Percentiles rank a stretch among this genome's conserved stretches.
Conservation (phyloP, 2,113 vertebrate species). For the Ochotona curzoniae region DNA sequence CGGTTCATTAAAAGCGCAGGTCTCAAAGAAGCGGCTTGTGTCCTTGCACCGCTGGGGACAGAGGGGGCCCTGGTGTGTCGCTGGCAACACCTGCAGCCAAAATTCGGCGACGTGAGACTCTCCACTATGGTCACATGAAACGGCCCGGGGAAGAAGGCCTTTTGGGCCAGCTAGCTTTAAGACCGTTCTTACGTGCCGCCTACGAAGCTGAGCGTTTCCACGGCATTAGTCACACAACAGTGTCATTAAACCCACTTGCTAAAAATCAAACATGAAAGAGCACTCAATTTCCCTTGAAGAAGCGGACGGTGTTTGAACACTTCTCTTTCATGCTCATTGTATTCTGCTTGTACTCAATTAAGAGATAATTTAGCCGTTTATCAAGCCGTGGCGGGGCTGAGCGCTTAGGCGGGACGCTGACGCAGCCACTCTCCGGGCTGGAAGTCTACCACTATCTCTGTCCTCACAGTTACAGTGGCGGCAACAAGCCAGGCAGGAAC, state of each 20-base stretch:
- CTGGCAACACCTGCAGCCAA: conserved; percentile 75
- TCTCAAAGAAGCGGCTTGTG: conserved; percentile 74
- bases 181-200: accelerated
- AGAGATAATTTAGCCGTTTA: conserved; percentile 64
- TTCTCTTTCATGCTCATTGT: conserved; percentile 41
- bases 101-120: conserved; percentile 38
- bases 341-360: conserved; percentile 64
- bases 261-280: conserved; percentile 51
- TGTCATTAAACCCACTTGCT: conserved; percentile 44
- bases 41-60: conserved; percentile 32
- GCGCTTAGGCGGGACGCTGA: neutral
- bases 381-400: neutral
- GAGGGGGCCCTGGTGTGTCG: neutral
- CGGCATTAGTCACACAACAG: neutral
- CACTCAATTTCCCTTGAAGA: conserved; percentile 52
- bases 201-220: neutral
- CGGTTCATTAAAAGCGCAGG: conserved; percentile 84
- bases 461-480: too few species aligned
- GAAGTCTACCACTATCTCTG: accelerated
- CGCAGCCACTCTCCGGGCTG: accelerated
- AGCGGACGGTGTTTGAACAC: neutral
- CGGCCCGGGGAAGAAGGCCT: neutral
- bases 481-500: neutral
- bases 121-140: neutral
- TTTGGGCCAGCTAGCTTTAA: neutral